Evolutionary conservation across 2,113 vertebrate species (phyloP).

Genomic region (Alethe castanea): DNA sequence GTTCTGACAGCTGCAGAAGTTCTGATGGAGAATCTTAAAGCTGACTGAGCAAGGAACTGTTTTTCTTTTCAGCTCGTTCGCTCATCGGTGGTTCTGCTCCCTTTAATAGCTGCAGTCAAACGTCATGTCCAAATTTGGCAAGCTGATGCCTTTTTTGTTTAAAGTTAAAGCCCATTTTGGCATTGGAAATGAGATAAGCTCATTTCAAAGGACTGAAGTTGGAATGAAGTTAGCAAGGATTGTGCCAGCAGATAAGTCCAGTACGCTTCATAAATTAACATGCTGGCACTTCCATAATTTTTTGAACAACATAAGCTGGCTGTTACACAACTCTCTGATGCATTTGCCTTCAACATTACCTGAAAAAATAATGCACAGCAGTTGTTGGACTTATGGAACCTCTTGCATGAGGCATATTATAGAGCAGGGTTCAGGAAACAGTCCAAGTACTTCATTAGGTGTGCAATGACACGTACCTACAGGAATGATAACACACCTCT

Average conservation of each 20-base stretch:
- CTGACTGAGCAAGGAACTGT: neutral
- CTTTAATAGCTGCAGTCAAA: conserved; percentile 51
- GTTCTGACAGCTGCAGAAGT: neutral
- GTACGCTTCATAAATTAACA: neutral
- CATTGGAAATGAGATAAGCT: conserved; percentile 34
- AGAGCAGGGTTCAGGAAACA: neutral
- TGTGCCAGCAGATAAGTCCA: neutral
- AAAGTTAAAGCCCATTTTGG: conserved; percentile 61
- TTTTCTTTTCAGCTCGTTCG: conserved; percentile 26
- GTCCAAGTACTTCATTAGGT: neutral
- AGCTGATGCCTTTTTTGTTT: conserved; percentile 68
- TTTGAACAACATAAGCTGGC: neutral
- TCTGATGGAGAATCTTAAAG: neutral
- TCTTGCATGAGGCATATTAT: neutral
- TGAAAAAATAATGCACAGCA: neutral
- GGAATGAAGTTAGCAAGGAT: conserved; percentile 29
- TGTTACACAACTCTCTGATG: neutral
- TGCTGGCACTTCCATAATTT: neutral
- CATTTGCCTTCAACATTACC: neutral
- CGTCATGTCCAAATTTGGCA: conserved; percentile 40
- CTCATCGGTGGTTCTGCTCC: conserved; percentile 22
- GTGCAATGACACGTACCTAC: neutral
- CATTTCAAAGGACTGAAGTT: conserved; percentile 55
- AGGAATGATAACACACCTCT: neutral
- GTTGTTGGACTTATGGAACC: neutral